Conservation (phyloP, 1,140 invertebrate species). For the Dendrolimus punctatus region DNA sequence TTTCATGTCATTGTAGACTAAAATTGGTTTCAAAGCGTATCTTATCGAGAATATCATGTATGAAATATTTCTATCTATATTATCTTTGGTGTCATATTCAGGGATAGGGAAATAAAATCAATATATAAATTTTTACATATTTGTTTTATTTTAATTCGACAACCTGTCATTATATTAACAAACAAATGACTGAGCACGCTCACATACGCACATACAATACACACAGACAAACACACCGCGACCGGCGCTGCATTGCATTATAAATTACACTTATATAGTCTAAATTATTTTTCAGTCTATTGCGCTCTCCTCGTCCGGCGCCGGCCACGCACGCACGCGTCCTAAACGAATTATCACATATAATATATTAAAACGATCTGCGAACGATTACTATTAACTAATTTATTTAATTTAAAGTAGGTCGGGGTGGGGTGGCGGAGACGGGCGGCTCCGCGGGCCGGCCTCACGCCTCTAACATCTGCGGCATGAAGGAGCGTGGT, state of each 20-base stretch:
- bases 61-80: too few species aligned
- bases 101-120: slow-evolving; percentile 30
- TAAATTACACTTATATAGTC: slow-evolving; percentile 71
- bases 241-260: slow-evolving; percentile 70
- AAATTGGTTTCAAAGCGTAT: too few species aligned
- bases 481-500: slow-evolving; percentile 67
- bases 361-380: slow-evolving; percentile 71
- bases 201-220: slow-evolving; percentile 69
- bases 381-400: slow-evolving; percentile 68
- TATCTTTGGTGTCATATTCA: too few species aligned
- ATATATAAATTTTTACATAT: slow-evolving; percentile 59
- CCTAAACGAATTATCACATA: slow-evolving; percentile 72
- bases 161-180: slow-evolving; percentile 72
- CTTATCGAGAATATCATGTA: too few species aligned
- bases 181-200: slow-evolving; percentile 71
- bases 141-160: slow-evolving; percentile 71
- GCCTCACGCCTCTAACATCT: slow-evolving; percentile 74
- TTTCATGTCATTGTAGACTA: too few species aligned
- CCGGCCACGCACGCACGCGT: slow-evolving; percentile 67
- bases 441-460: slow-evolving; percentile 59
- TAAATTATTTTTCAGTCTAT: slow-evolving; percentile 71
- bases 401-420: slow-evolving; percentile 67
- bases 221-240: slow-evolving; percentile 68
- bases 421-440: slow-evolving; percentile 66
- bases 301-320: slow-evolving; percentile 69